phyloP scores from a whole-genome alignment of 1,140 invertebrate genomes.

The Diploscapter pachys region DNA sequence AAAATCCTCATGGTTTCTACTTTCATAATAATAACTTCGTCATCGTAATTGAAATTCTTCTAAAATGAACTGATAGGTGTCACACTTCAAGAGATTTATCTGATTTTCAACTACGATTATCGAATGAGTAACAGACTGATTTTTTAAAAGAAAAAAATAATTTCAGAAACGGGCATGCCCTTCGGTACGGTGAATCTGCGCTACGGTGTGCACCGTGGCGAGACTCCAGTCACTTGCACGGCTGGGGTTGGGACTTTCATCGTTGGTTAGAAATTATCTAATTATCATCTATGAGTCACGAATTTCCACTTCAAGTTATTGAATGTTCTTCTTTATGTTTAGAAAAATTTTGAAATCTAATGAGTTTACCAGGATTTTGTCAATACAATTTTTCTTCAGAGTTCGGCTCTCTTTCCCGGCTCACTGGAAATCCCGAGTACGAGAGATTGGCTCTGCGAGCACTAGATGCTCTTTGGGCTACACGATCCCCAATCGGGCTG shows the following conservation, averaged over 20 bases:
- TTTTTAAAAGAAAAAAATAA: neutral
- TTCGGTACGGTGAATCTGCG: constrained; percentile 92
- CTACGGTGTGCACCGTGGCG: constrained; percentile 84
- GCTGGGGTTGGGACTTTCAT: constrained; percentile 96
- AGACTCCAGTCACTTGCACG: constrained; percentile 93
- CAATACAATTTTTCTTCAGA: constrained; percentile 63
- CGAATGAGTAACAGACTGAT: no score
- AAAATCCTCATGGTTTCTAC: neutral
- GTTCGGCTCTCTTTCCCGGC: constrained; percentile 86
- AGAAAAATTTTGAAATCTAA: no score
- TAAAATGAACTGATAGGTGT: no score
- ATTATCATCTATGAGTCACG: neutral
- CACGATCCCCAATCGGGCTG: constrained; percentile 79
- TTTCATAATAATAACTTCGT: no score
- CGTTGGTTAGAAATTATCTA: constrained; percentile 60
- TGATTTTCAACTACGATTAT: no score
- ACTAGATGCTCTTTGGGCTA: constrained; percentile 79
- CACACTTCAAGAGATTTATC: no score
- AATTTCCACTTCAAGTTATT: no score
- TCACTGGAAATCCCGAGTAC: constrained; percentile 91
- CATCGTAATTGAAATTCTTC: no score
- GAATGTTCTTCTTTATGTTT: no score
- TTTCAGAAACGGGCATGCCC: constrained; percentile 78
- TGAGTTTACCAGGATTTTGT: neutral
- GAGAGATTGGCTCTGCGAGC: constrained; percentile 89